Evolutionary conservation across 2,113 vertebrate genomes (phyloP), one percentile per base, ranked within the genome.

Genomic region (Fulica atra): DNA sequence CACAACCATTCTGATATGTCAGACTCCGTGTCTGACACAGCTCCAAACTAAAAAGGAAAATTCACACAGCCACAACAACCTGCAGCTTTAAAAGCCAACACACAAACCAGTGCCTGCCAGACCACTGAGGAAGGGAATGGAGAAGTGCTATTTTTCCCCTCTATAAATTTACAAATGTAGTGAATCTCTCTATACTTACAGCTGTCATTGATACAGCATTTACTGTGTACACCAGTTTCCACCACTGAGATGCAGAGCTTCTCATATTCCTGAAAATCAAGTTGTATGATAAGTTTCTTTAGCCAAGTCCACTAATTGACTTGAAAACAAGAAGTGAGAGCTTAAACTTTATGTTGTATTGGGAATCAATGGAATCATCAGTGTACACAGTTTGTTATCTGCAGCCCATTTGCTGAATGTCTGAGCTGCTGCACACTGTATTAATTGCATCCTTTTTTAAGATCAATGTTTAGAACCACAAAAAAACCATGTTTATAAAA

Each of bases 361-460:
- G 89, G 69, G 53, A 96, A 96, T 96, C 92, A 87, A 95, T 85
- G 85, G 70, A 48, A 64, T 48, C 48, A 85, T 56, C 65, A 42
- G 25, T 74, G 80, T 73, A 71, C 42, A 63, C 8, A n/a, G 69
- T 63, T 93, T 76, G 61, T 60, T 89, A 69, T 68, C 85, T 91
- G 57, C 66, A 91, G 64, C 73, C 16, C 65, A 64, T 72, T 89
- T 91, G 42, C 81, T 81, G 38, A 81, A 85, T 79, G 46, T 71
- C 35, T 74, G 53, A 79, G 56, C 51, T 54, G 19, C 48, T 91
- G 26, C 13, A 76, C 1, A 2, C 26, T 63, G 24, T 54, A 91
- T 74, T 93, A 95, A 89, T 85, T 65, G 38, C 31, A 72, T 72
- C 53, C 42, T 53, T 93, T 68, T 46, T 78, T n/a, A 87, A 40